Evolutionary conservation across 2,797 vertebrate species (phyloP), one percentile per base, ranked within the genome.

Genomic region (Myotis pilosus): DNA sequence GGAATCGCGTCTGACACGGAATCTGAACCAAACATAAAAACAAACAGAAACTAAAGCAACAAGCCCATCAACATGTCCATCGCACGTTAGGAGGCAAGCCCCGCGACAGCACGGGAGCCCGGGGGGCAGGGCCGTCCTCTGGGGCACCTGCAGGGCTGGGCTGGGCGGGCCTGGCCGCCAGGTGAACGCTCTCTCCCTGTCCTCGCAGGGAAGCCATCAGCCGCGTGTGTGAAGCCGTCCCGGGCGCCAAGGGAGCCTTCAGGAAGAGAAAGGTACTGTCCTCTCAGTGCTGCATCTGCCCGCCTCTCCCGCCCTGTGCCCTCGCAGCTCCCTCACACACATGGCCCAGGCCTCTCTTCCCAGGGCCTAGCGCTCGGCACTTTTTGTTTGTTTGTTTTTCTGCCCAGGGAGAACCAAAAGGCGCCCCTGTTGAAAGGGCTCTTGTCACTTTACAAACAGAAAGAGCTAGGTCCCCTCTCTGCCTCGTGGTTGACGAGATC

Each of bases 151-250:
- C 8, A 23, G 79, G 10, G 1, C 80, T 12, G 47, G 33, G 53
- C 62, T 76, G 19, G 5, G 11, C 71, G 28, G 41, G 76, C 53
- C 80, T 13, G 10, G 28, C 4, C 36, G 64, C 75, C 30, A 2
- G 12, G 23, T 62, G 60, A 62, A 6, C 12, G 23, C 53, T 94
- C 94, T 96, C 72, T 95, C 90, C 96, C 95, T 94, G 81, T 96
- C 94, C 95, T 98, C 97, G 97, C 72, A 99, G 99, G 98, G 99
- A 99, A 98, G 99, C 99, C 97, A 99, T 99, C 98, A 99, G 99
- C 98, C 98, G 99, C 97, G 99, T 99, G 97, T 99, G 99, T 97
- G 99, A 99, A 98, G 99, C 99, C 22, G 97, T 99, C 94, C 99
- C 99, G 89, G 99, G 99, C 97, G 98, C 99, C 98, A 99, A 99